Evolutionary conservation across 2,888 invertebrate genomes (phyloP).

Genomic region (Gymnosoma rotundatum): DNA sequence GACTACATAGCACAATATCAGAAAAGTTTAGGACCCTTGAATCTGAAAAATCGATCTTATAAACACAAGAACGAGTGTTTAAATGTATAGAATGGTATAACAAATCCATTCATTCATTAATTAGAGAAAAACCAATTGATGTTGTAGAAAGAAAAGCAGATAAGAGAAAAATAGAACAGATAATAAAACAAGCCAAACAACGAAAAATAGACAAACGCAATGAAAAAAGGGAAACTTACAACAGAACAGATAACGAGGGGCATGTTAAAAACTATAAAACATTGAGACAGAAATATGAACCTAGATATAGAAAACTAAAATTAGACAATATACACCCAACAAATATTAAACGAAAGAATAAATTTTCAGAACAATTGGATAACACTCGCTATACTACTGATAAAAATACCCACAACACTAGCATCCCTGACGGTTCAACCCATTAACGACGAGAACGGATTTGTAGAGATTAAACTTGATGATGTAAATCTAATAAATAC

Average conservation of each 20-base stretch:
- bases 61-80: conserved; percentile 28
- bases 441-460: not conserved
- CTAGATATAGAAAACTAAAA: conserved; percentile 48
- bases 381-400: not conserved
- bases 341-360: conserved; percentile 63
- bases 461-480: not conserved
- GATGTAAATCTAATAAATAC: not conserved
- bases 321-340: conserved; percentile 37
- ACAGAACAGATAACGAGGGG: not conserved
- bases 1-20: conserved; percentile 17
- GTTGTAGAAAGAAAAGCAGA: too few species aligned
- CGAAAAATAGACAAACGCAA: not conserved
- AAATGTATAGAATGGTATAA: conserved; percentile 47
- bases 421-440: conserved; percentile 2
- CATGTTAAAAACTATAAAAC: conserved; percentile 7
- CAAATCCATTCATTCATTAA: conserved; percentile 16
- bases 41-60: not conserved
- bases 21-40: conserved; percentile 7
- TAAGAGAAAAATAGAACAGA: not conserved
- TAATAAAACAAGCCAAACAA: not conserved
- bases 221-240: not conserved
- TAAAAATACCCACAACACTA: not conserved
- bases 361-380: conserved; percentile 13
- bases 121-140: not conserved
- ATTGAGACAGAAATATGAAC: conserved; percentile 63